These are phyloP conservation scores for Chrysotoxum bicinctum DNA, from an alignment of 2,888 invertebrate species.

Conservation along the genomic window DNA sequence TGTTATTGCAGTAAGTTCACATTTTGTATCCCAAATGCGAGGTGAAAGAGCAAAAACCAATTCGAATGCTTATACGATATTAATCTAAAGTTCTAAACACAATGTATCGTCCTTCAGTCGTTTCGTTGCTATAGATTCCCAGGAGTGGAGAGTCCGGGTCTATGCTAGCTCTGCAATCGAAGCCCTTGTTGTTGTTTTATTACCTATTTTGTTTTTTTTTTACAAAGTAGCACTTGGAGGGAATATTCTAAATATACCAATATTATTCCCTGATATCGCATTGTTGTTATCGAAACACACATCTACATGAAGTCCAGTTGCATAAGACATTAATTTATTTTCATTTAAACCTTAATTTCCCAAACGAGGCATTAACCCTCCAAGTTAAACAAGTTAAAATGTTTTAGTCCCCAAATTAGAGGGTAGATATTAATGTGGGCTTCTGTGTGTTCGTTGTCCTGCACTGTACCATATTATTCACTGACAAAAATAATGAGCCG, in stretches of 20 bases:
- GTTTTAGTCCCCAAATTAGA: neutral
- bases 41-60: conserved; percentile 39
- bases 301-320: neutral
- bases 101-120: conserved; percentile 8
- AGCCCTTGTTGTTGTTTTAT: neutral
- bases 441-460: neutral
- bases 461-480: conserved; percentile 17
- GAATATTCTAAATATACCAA: neutral
- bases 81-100: conserved; percentile 38
- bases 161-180: neutral
- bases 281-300: neutral
- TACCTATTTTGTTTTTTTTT: neutral
- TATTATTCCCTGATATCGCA: neutral
- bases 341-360: conserved; percentile 19
- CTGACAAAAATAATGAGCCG: conserved; percentile 51
- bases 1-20: neutral
- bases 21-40: neutral
- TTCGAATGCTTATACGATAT: conserved; percentile 28
- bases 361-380: conserved; percentile 2
- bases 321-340: conserved; percentile 15
- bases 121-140: neutral
- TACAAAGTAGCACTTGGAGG: neutral
- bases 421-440: too few relatives aligned
- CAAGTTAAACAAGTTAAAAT: conserved; percentile 14
- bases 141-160: neutral